A percentile compares a stretch with the other conserved stretches of the same genome.
phyloP scores from a whole-genome alignment of 2,113 vertebrate genomes.

The Sylvilagus bachmani region DNA sequence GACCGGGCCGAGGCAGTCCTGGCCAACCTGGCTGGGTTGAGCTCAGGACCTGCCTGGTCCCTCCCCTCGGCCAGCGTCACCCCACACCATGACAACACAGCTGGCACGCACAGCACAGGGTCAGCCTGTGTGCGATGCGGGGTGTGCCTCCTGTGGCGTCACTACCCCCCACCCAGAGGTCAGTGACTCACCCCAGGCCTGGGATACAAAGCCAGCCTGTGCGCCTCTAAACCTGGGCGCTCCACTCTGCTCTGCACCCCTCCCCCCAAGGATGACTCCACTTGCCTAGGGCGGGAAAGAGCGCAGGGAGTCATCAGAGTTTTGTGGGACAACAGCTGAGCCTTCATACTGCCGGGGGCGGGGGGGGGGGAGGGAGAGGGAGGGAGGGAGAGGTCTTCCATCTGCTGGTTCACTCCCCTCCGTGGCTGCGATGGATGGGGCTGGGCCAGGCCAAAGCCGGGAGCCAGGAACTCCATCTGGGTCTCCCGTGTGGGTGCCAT shows the following conservation, averaged over 20 bases:
- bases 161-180: neutral
- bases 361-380: too few species aligned
- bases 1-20: neutral
- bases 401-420: too few species aligned
- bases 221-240: fast-evolving
- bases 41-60: too few species aligned
- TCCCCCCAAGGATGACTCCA: fast-evolving
- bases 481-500: too few species aligned
- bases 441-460: too few species aligned
- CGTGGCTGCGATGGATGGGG: too few species aligned
- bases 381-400: too few species aligned
- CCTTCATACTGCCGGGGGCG: neutral
- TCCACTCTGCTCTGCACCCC: neutral
- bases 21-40: too few species aligned
- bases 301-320: fast-evolving
- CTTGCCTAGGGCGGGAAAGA: neutral
- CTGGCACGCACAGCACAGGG: neutral
- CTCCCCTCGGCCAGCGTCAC: fast-evolving
- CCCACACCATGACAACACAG: too few species aligned
- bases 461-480: too few species aligned
- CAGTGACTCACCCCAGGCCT: neutral
- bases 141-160: neutral
- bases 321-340: neutral
- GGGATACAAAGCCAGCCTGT: neutral
- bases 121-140: neutral